Evolutionary conservation across 2,888 invertebrate species (phyloP).

Genomic region (Drosophila pseudotalamancana): DNA sequence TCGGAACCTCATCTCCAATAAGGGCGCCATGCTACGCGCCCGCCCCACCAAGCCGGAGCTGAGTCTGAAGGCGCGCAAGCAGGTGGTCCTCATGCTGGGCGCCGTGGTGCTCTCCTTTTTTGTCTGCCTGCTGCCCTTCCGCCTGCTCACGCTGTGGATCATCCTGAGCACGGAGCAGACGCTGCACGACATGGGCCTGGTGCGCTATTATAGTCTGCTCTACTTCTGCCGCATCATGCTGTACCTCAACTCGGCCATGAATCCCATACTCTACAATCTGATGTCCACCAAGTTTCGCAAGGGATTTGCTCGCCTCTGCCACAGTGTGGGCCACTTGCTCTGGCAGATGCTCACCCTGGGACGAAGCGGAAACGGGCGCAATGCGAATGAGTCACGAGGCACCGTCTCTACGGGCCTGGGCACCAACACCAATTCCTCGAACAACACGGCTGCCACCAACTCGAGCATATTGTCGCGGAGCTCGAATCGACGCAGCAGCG

Average conservation of each 20-base stretch:
- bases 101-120: conserved; percentile 95
- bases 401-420: conserved; percentile 74
- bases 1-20: conserved; percentile 90
- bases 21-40: conserved; percentile 87
- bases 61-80: conserved; percentile 90
- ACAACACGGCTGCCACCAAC: conserved; percentile 82
- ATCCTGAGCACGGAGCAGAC: conserved; percentile 90
- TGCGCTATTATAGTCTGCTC: conserved; percentile 92
- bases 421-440: conserved; percentile 87
- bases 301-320: conserved; percentile 89
- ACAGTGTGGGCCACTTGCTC: conserved; percentile 47
- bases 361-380: conserved; percentile 35
- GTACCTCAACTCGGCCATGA: conserved; percentile 95
- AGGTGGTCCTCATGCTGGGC: conserved; percentile 94
- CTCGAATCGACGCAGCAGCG: conserved; percentile 86
- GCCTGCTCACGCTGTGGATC: conserved; percentile 92
- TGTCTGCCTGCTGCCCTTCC: conserved; percentile 93
- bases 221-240: conserved; percentile 94
- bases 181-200: conserved; percentile 88
- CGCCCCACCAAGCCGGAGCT: conserved; percentile 90
- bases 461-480: conserved; percentile 87
- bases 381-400: conserved; percentile 34
- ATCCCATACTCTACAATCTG: conserved; percentile 95
- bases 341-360: conserved; percentile 61
- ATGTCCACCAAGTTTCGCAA: conserved; percentile 96